phyloP scores from a whole-genome alignment of 2,888 invertebrate genomes.

The Scelioninae gen. 1 region DNA sequence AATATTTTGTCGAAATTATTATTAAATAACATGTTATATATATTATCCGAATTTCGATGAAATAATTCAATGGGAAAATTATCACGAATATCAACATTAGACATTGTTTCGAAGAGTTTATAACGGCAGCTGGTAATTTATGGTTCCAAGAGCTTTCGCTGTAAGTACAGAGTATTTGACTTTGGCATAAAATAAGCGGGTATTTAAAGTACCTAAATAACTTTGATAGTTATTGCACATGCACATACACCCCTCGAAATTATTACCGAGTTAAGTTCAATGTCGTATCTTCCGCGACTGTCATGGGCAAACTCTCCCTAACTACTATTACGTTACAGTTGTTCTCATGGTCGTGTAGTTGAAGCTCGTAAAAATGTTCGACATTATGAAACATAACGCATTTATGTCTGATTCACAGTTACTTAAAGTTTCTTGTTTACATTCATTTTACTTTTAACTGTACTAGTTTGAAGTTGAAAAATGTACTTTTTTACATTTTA shows the following conservation, averaged over 20 bases:
- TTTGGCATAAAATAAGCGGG: slow-evolving; percentile 9
- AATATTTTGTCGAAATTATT: too few species aligned
- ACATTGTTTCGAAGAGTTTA: too few species aligned
- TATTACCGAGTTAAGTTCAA: slow-evolving; percentile 83
- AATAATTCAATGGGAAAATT: too few species aligned
- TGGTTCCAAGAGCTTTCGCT: background rate
- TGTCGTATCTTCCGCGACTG: slow-evolving; percentile 79
- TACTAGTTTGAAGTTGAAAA: background rate
- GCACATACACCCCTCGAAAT: slow-evolving; percentile 56
- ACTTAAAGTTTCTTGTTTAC: background rate
- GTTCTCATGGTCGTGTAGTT: slow-evolving; percentile 24
- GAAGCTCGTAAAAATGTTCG: slow-evolving; percentile 28
- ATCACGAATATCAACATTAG: too few species aligned
- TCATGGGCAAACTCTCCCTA: slow-evolving; percentile 70
- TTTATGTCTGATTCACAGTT: slow-evolving; percentile 6
- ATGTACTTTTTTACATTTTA: too few species aligned
- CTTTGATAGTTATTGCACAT: slow-evolving; percentile 26
- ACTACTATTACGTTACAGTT: slow-evolving; percentile 41
- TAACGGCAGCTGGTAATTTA: background rate
- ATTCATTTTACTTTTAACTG: background rate
- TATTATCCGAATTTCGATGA: too few species aligned
- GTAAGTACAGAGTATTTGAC: background rate
- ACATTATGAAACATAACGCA: slow-evolving; percentile 24
- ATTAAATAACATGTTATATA: too few species aligned
- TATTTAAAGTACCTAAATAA: slow-evolving; percentile 31